phyloP scores from a whole-genome alignment of 2,888 invertebrate genomes.

The Nowickia ferox region DNA sequence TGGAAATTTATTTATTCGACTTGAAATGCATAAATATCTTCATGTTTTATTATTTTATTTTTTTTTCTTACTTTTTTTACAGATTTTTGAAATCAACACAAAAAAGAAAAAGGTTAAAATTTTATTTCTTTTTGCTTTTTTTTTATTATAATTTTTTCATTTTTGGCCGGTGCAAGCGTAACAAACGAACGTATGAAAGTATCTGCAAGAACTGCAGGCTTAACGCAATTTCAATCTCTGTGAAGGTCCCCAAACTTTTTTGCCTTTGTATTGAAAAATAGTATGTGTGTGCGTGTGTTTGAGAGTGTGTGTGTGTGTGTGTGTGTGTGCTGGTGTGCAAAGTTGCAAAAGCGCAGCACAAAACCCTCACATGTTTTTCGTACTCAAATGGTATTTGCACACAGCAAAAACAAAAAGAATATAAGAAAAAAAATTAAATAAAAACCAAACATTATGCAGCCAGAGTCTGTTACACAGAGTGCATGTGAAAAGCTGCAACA shows the following conservation, averaged over 20 bases:
- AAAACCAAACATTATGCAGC: conserved; percentile 54
- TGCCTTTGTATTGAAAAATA: conserved; percentile 21
- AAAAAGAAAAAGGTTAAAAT: conserved; percentile 67
- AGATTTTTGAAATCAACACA: conserved; percentile 60
- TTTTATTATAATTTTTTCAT: conserved; percentile 46
- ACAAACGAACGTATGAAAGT: conserved; percentile 82
- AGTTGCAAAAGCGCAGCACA: conserved; percentile 70
- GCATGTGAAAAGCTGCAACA: conserved; percentile 57
- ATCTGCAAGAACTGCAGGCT: conserved; percentile 83
- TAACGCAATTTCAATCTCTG: conserved; percentile 83
- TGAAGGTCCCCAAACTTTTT: conserved; percentile 79
- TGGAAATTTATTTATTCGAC: conserved; percentile 48
- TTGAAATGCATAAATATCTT: conserved; percentile 52
- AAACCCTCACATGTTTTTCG: conserved; percentile 63
- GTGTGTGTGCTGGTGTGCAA: conserved; percentile 52
- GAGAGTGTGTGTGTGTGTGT: conserved; percentile 55
- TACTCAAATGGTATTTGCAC: conserved; percentile 52
- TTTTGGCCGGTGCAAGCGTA: conserved; percentile 78
- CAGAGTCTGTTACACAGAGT: conserved; percentile 40
- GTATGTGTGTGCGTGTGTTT: conserved; percentile 54
- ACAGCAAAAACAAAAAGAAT: conserved; percentile 32
- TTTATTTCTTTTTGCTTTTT: conserved; percentile 53
- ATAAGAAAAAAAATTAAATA: neutral
- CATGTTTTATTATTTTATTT: conserved; percentile 48
- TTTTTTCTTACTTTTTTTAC: conserved; percentile 39